Conservation (phyloP, 2,113 vertebrate genomes). For the Terrapene triunguis region DNA sequence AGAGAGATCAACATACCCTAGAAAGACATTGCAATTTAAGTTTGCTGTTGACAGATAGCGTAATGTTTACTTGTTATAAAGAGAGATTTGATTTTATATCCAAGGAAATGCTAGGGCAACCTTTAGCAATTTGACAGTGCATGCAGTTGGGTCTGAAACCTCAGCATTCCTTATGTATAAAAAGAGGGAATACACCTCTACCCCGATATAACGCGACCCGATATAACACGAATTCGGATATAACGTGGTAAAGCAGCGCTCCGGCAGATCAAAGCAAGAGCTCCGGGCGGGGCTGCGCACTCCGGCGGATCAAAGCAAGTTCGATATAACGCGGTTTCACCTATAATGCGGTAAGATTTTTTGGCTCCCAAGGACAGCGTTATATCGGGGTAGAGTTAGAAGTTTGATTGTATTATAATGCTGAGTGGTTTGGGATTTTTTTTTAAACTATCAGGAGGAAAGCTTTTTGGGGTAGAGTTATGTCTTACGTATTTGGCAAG, state of each 20-base stretch:
- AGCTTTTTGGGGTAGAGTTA: not conserved
- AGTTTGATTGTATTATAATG: not conserved
- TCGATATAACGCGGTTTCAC: too few relatives aligned
- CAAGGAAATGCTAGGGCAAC: not conserved
- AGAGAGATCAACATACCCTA: not conserved
- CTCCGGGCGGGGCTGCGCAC: too few relatives aligned
- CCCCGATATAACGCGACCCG: too few relatives aligned
- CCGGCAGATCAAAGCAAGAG: too few relatives aligned
- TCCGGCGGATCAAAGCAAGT: too few relatives aligned
- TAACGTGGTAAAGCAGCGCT: too few relatives aligned
- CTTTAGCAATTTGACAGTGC: not conserved
- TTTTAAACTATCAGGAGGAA: not conserved
- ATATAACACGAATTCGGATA: too few relatives aligned
- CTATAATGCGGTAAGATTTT: too few relatives aligned
- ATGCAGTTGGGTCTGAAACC: not conserved
- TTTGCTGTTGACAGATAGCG: not conserved
- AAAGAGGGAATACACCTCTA: not conserved
- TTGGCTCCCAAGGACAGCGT: too few relatives aligned
- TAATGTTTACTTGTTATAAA: not conserved
- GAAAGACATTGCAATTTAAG: not conserved
- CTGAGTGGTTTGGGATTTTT: accelerated
- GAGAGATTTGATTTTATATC: not conserved
- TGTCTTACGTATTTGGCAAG: not conserved
- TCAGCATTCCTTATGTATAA: not conserved
- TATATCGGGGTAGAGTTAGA: not conserved